A percentile compares a stretch with the other conserved stretches of the same genome.
phyloP scores from a whole-genome alignment of 2,113 vertebrate species.

The Pollimyrus isidori region DNA sequence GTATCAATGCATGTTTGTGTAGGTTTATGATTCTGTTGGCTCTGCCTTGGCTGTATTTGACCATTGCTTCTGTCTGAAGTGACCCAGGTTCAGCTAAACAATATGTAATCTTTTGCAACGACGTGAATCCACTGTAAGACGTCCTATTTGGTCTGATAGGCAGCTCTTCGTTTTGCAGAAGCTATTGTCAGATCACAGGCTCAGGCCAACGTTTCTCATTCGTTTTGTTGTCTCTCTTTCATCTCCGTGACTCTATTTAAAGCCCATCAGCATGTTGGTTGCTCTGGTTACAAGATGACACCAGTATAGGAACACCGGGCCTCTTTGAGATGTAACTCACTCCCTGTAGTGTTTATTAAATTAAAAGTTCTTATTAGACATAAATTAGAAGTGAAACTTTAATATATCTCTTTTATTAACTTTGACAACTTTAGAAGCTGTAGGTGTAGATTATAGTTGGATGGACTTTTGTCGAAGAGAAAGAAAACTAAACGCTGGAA shows the following conservation, averaged over 20 bases:
- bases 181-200: neutral
- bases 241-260: neutral
- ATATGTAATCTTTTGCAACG: neutral
- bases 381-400: neutral
- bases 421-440: neutral
- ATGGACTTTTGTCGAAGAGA: neutral
- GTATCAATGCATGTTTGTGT: neutral
- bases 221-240: neutral
- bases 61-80: neutral
- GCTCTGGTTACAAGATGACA: neutral
- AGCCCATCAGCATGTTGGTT: neutral
- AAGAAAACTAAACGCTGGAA: neutral
- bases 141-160: neutral
- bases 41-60: neutral
- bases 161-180: neutral
- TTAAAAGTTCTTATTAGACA: neutral
- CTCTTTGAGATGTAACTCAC: neutral
- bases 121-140: neutral
- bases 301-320: neutral
- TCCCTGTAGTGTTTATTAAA: neutral
- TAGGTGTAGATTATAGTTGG: neutral
- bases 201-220: neutral
- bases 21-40: neutral
- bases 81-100: neutral
- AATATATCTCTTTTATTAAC: neutral